phyloP scores from a whole-genome alignment of 2,797 vertebrate species.

The Anguilla obscura region DNA sequence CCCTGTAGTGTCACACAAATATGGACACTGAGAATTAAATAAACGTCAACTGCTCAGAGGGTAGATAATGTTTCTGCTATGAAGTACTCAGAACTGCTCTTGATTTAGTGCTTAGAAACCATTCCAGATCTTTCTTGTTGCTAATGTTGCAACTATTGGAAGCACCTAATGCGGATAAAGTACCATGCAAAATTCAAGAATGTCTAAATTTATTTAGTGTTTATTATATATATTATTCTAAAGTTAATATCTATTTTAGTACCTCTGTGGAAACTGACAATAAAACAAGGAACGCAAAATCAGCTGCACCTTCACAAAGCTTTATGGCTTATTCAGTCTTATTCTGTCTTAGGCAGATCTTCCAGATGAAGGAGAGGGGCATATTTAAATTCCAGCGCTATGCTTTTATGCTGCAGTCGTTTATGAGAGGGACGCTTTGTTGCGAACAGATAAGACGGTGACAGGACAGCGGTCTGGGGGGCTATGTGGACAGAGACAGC shows the following conservation, averaged over 20 bases:
- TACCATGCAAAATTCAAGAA: neutral
- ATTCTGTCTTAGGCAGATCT: neutral
- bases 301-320: neutral
- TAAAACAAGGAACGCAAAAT: neutral
- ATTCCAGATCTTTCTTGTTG: neutral
- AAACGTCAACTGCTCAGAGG: neutral
- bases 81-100: neutral
- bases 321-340: neutral
- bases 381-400: neutral
- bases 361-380: neutral
- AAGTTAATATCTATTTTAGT: neutral
- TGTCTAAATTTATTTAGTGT: neutral
- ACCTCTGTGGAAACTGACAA: neutral
- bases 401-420: neutral
- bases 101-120: neutral
- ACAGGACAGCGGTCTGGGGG: neutral
- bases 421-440: too few relatives aligned
- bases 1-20: neutral
- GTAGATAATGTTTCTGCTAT: neutral
- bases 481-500: constrained; percentile 4
- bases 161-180: neutral
- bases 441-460: neutral
- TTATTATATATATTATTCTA: neutral
- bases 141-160: neutral
- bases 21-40: neutral